Evolutionary conservation across 1,140 invertebrate species (phyloP).

Genomic region (Chrysomallon squamiferum): DNA sequence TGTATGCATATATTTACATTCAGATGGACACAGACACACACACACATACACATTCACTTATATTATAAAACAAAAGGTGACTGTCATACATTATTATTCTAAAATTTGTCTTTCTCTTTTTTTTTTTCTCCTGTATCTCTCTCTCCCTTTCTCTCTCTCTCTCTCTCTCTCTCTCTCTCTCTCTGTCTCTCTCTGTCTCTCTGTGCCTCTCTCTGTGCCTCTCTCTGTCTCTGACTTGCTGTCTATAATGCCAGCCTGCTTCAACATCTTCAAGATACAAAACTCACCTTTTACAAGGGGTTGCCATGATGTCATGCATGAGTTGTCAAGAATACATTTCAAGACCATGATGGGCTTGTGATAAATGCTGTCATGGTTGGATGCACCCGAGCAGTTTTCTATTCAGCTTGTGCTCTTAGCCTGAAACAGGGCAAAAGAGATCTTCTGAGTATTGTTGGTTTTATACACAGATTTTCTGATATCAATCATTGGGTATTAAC

Average conservation of each 20-base stretch:
- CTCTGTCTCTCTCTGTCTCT: constrained; percentile 20
- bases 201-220: neutral
- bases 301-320: too few relatives aligned
- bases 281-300: neutral
- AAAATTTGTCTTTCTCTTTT: neutral
- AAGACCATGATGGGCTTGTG: too few relatives aligned
- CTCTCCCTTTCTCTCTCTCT: constrained; percentile 13
- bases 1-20: too few relatives aligned
- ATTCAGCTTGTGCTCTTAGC: too few relatives aligned
- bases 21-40: too few relatives aligned
- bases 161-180: constrained; percentile 18
- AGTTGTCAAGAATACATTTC: too few relatives aligned
- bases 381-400: too few relatives aligned
- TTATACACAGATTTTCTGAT: too few relatives aligned
- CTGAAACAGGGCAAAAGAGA: too few relatives aligned
- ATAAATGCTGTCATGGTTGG: too few relatives aligned
- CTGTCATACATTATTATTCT: neutral
- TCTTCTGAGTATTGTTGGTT: too few relatives aligned
- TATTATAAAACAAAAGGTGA: neutral
- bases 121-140: neutral
- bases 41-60: neutral
- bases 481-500: too few relatives aligned
- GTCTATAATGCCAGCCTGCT: neutral
- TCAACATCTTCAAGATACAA: neutral
- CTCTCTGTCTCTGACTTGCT: neutral